Evolutionary conservation across 2,888 invertebrate species (phyloP).

Genomic region (Hypselothyrea guttata): DNA sequence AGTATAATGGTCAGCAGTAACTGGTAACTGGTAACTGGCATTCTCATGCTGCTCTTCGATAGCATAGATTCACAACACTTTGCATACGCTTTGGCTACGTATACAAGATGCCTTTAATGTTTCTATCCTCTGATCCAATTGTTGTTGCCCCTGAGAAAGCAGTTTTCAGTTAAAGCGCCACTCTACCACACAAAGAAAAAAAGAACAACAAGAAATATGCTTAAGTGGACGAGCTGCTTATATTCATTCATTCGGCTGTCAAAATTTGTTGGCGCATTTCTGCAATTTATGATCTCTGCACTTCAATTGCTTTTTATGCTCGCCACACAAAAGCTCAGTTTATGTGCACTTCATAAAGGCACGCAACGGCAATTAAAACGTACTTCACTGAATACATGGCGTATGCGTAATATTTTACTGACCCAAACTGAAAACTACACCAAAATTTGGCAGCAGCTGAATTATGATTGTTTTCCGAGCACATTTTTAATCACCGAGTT

Average conservation of each 20-base stretch:
- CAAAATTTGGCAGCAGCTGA: slow-evolving; percentile 19
- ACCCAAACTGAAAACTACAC: slow-evolving; percentile 22
- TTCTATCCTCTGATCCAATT: slow-evolving; percentile 43
- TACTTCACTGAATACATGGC: slow-evolving; percentile 49
- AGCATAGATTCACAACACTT: slow-evolving; percentile 7
- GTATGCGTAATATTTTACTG: slow-evolving; percentile 59
- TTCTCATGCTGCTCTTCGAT: slow-evolving; percentile 10
- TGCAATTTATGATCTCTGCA: slow-evolving; percentile 33
- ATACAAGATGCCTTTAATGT: slow-evolving; percentile 38
- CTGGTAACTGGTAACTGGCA: slow-evolving; percentile 6
- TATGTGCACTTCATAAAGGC: slow-evolving; percentile 60
- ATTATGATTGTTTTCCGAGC: slow-evolving; percentile 46
- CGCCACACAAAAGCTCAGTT: slow-evolving; percentile 31
- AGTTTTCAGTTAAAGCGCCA: slow-evolving; percentile 8
- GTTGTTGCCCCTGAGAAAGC: slow-evolving; percentile 23
- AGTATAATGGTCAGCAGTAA: slow-evolving; percentile 46
- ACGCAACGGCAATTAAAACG: slow-evolving; percentile 64
- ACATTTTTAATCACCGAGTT: slow-evolving; percentile 56
- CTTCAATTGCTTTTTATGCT: slow-evolving; percentile 16
- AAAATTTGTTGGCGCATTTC: slow-evolving; percentile 8
- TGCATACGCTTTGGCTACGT: slow-evolving; percentile 8
- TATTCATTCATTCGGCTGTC: slow-evolving; percentile 11
- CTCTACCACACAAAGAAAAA: too few relatives aligned
- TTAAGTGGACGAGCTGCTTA: slow-evolving; percentile 14
- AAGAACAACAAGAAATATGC: too few relatives aligned